Base-by-base conservation (phyloP, 2,797 vertebrate genomes). In the Enteromius unitaeniatus region DNA sequence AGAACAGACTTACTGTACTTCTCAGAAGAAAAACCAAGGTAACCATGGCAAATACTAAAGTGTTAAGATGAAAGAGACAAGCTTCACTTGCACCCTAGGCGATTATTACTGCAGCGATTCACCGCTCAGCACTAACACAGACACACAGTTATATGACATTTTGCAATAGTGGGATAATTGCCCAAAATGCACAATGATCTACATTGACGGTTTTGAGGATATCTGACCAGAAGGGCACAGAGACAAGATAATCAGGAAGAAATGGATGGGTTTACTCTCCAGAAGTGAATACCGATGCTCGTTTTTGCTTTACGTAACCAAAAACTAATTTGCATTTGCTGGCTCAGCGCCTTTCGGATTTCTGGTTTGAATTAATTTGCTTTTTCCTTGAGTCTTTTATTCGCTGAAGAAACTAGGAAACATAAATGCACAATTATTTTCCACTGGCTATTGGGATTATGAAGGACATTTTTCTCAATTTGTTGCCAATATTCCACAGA, bases 121-220 rank as follows among this genome's bases (percentile, higher is more conserved):
- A 40, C 81, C 0, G 58, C 83, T 84, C 76, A 82, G 69, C 81
- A 67, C 21, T 79, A 51, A 84, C 79, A 83, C 37, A 87, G 67
- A 82, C 60, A 78, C 72, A 64, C 73, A 85, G 73, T 85, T 89
- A 85, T 84, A 83, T 87, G 84, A 86, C 82, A 85, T 90, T 88
- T 88, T 79, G 82, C 67, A 84, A 79, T 76, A 84, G 79, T 78
- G 83, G 80, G 84, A 88, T 89, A 88, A 90, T 85, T 89, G 87
- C 78, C 81, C 75, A 58, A 86, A 89, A 89, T 86, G 83, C 82
- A 74, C 84, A 87, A 84, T 87, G 86, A 89, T 88, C 86, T 83
- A 31, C n/a, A 47, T 65, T 82, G 76, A 53, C 14, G 47, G 62
- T 84, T 87, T 17, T 78, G 55, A 86, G 64, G 76, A 87, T 84